Conservation (phyloP, 2,113 vertebrate species). For the Phyllopteryx taeniolatus region DNA sequence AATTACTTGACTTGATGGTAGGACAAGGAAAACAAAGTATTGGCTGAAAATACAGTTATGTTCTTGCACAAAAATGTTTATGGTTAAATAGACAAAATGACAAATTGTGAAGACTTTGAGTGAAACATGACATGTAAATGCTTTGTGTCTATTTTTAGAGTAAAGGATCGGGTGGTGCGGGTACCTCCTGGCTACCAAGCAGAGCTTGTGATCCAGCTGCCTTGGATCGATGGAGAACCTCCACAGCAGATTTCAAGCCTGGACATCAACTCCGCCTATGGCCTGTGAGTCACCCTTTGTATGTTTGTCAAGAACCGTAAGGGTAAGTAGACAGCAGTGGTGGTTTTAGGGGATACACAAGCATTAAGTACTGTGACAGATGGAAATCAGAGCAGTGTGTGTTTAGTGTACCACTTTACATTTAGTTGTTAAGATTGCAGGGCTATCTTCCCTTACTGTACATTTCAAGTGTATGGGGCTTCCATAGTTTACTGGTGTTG, state of each 20-base stretch:
- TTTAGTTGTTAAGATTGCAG: background rate
- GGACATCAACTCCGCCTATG: slow-evolving; percentile 93
- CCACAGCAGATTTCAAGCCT: slow-evolving; percentile 94
- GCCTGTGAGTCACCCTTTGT: slow-evolving; percentile 84
- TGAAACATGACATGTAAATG: background rate
- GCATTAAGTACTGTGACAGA: background rate
- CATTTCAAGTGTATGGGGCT: background rate
- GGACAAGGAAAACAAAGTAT: background rate
- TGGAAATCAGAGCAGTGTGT: background rate
- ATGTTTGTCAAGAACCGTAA: background rate
- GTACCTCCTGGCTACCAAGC: slow-evolving; percentile 95
- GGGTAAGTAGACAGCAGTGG: background rate
- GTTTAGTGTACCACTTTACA: background rate
- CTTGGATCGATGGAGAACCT: slow-evolving; percentile 91
- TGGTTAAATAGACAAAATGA: background rate
- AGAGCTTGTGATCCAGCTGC: slow-evolving; percentile 89
- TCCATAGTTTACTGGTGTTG: background rate
- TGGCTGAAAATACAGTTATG: background rate
- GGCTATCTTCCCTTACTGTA: background rate
- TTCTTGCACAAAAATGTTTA: too few species aligned
- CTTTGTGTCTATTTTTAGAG: slow-evolving; percentile 56
- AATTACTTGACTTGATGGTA: background rate
- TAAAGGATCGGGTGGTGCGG: slow-evolving; percentile 84
- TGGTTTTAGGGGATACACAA: background rate
- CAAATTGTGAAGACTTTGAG: background rate